Percentiles rank a stretch among this genome's conserved stretches.
These are phyloP conservation scores for Lepidocyrtinus sp. DNA, from an alignment of 2,888 invertebrate species.

Conservation along the genomic window DNA sequence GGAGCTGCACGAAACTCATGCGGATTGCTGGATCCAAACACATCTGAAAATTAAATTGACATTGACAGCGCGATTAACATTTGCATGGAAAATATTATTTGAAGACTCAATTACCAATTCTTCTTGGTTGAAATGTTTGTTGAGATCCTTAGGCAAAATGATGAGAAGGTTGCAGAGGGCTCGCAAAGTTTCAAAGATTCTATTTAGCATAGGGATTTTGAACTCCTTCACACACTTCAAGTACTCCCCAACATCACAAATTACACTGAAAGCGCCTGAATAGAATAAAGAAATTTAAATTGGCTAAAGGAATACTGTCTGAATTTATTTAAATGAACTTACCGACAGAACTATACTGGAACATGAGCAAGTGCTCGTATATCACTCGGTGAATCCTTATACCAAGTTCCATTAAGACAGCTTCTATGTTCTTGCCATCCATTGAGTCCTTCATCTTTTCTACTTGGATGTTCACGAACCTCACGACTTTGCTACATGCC, in stretches of 20 bases:
- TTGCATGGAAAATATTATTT: not conserved
- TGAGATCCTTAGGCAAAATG: constrained; percentile 95
- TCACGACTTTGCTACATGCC: constrained; percentile 89
- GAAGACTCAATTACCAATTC: constrained; percentile 94
- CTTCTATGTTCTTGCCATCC: constrained; percentile 93
- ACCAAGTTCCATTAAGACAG: constrained; percentile 90
- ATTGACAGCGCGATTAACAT: not conserved
- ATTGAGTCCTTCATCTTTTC: constrained; percentile 85
- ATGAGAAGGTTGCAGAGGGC: constrained; percentile 95
- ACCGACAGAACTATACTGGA: constrained; percentile 95
- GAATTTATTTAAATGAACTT: constrained; percentile 58
- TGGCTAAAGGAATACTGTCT: not conserved
- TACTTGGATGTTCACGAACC: constrained; percentile 84
- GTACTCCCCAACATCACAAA: constrained; percentile 98
- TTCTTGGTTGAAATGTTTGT: constrained; percentile 95
- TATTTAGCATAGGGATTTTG: constrained; percentile 83
- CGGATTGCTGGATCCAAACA: constrained; percentile 91
- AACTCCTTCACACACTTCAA: constrained; percentile 88
- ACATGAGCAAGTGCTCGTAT: constrained; percentile 94
- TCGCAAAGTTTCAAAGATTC: constrained; percentile 95
- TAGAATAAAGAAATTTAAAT: constrained; percentile 12
- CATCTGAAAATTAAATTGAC: constrained; percentile 81
- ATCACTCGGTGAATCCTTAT: constrained; percentile 93
- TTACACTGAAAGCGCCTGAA: constrained; percentile 94
- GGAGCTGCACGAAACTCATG: constrained; percentile 92